phyloP scores from a whole-genome alignment of 2,113 vertebrate genomes.

The Lophura nycthemera region DNA sequence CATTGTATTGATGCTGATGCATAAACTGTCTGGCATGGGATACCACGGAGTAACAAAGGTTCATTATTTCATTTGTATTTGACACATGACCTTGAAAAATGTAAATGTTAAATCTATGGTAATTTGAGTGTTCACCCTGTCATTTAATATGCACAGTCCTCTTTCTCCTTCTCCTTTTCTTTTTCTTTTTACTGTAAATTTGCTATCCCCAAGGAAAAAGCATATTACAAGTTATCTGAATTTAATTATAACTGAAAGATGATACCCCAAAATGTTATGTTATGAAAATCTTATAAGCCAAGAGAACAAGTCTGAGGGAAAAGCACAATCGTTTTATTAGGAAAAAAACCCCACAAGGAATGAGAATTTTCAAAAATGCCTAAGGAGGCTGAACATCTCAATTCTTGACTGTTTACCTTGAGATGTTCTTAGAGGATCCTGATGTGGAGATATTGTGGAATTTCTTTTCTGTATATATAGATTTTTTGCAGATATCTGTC shows the following conservation, averaged over 20 bases:
- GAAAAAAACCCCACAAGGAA: background rate
- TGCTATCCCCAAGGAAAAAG: background rate
- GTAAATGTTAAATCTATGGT: conserved; percentile 20
- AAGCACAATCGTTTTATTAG: background rate
- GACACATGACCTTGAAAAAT: conserved; percentile 59
- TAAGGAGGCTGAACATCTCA: background rate
- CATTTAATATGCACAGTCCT: background rate
- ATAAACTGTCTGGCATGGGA: background rate
- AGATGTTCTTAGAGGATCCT: background rate
- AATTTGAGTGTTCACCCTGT: background rate
- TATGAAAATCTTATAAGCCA: background rate
- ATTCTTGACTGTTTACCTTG: background rate
- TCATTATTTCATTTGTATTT: conserved; percentile 53
- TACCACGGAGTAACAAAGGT: conserved; percentile 21
- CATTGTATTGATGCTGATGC: conserved; percentile 4
- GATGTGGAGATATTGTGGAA: background rate
- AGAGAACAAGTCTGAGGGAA: background rate
- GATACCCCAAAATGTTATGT: background rate
- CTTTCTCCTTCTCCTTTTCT: background rate
- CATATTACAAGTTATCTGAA: background rate
- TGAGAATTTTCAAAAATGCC: background rate
- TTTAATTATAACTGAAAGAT: conserved; percentile 1
- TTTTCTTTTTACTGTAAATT: background rate
- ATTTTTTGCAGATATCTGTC: background rate
- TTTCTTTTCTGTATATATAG: background rate